Evolutionary conservation across 2,888 invertebrate genomes (phyloP), one percentile per base, ranked within the genome.

Genomic region (Zhuqinia jingwanae): DNA sequence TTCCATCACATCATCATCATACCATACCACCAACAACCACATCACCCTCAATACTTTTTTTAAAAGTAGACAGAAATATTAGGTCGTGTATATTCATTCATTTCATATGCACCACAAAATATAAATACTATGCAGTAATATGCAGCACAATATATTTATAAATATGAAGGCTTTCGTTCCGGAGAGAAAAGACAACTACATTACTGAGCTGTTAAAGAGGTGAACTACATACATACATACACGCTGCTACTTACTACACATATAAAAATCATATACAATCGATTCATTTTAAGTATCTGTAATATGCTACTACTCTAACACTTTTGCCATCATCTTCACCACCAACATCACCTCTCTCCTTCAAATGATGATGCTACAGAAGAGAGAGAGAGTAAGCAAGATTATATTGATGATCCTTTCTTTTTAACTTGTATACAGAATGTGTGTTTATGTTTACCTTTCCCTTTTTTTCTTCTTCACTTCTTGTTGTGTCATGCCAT

Each of bases 361-460:
- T n/a, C 36, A 36, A 47, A 70, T 25, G 70, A 47, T 36, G 42
- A 20, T 65, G n/a, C 47, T 47, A 50, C 15, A 70, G 70, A 22
- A 8, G n/a, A 25, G 50, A 70, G n/a, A 50, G 15, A 15, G n/a
- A 13, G 22, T 25, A 15, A 50, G 3, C 30, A 47, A 22, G 17
- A 6, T 22, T 22, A 36, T 65, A 36, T 1, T 65, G 65, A 65
- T 65, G 36, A 65, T 68, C 68, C 68, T 68, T 68, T 65, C 60
- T 65, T 68, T 36, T 68, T 68, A 42, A 15, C 42, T 65, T 65
- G 45, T 68, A 10, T n/a, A n/a, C n/a, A n/a, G 27, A 10, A 53
- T 73, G 17, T 2, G 17, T 75, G 75, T 75, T 75, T 75, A 50
- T 73, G 56, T 75, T 75, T 75, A 75, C 75, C 36, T 75, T 75